Conservation (phyloP, 2,888 invertebrate species). For the Beris chalybata region DNA sequence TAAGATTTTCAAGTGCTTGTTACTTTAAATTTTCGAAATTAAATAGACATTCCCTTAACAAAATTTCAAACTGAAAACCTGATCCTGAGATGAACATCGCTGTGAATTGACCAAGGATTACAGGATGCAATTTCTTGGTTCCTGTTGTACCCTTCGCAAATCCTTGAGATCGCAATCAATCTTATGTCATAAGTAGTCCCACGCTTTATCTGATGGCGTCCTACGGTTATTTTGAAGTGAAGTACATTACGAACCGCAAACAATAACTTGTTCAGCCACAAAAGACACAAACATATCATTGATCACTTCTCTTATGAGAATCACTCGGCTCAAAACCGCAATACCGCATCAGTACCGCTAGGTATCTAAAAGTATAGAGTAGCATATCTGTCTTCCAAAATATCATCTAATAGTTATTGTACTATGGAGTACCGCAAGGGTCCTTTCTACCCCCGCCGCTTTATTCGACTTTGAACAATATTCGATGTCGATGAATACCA, state of each 20-base stretch:
- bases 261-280: conserved; percentile 30
- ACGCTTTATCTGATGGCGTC: conserved; percentile 26
- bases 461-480: conserved; percentile 3
- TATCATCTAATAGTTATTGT: conserved; percentile 30
- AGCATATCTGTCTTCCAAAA: conserved; percentile 23
- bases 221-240: conserved; percentile 30
- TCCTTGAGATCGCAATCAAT: conserved; percentile 23
- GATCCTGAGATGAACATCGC: no score
- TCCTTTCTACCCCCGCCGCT: conserved; percentile 26
- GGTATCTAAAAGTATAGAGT: conserved; percentile 5
- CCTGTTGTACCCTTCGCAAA: no score
- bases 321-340: conserved; percentile 6
- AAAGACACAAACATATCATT: conserved; percentile 32
- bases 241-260: conserved; percentile 26
- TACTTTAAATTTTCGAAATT: no score
- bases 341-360: conserved; percentile 7
- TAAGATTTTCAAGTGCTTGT: no score
- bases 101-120: no score
- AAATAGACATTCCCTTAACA: no score
- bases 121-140: no score
- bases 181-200: conserved; percentile 27
- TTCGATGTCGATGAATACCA: conserved; percentile 7
- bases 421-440: conserved; percentile 16
- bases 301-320: conserved; percentile 23
- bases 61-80: no score